A percentile compares a stretch with the other conserved stretches of the same genome.
These are phyloP conservation scores for Marcusenius ussheri DNA, from an alignment of 2,113 vertebrate genomes.

Conservation along the genomic window DNA sequence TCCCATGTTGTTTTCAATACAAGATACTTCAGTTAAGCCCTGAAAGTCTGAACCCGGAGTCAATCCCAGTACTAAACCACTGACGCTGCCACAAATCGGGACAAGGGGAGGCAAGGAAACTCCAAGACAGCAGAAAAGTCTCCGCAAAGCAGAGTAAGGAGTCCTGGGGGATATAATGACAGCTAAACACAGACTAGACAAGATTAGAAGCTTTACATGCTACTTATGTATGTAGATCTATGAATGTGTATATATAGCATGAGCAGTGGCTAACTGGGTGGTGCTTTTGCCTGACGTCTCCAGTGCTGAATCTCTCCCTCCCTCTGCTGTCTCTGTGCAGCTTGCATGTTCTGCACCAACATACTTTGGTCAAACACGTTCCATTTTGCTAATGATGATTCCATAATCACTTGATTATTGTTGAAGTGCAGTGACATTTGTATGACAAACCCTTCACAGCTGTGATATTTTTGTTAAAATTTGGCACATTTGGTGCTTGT, in stretches of 20 bases:
- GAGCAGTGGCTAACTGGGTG: neutral
- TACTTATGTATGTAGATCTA: neutral
- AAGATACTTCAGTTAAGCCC: neutral
- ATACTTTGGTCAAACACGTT: neutral
- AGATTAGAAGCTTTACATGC: neutral
- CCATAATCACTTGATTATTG: neutral
- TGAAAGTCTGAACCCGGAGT: neutral
- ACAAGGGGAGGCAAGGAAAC: neutral
- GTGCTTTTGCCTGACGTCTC: neutral
- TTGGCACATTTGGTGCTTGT: neutral
- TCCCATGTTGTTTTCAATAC: neutral
- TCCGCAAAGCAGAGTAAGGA: neutral
- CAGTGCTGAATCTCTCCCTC: neutral
- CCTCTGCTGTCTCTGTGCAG: neutral
- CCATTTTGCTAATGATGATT: neutral
- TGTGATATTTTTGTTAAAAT: neutral
- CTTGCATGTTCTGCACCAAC: neutral
- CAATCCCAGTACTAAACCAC: neutral
- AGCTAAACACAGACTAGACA: neutral
- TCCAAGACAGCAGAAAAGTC: neutral
- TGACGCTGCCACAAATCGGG: neutral
- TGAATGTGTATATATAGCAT: neutral
- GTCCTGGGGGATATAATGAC: neutral
- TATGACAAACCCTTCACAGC: neutral
- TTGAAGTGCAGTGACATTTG: neutral